Conservation (phyloP, 1,140 invertebrate species). For the Leptinotarsa undecemlineata region DNA sequence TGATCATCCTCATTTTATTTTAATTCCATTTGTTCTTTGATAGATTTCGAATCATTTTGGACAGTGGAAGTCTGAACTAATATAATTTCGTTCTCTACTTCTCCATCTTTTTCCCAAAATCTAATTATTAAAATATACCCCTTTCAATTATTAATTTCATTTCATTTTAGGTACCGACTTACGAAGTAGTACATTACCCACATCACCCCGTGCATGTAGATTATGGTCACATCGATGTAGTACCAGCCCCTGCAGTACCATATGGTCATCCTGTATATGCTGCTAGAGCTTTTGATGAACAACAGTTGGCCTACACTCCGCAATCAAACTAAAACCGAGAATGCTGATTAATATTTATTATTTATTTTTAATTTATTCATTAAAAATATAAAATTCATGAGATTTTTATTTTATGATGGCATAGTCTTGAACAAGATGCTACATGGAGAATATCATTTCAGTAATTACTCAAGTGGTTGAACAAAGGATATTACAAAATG, state of each 20-base stretch:
- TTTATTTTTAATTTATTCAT: not conserved
- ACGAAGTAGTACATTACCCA: constrained; percentile 82
- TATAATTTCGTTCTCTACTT: not conserved
- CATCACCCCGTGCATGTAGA: constrained; percentile 64
- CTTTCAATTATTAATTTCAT: not conserved
- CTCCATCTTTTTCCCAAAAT: not conserved
- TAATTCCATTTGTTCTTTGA: no score
- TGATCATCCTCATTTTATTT: no score
- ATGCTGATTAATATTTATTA: not conserved
- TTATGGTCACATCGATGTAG: constrained; percentile 17
- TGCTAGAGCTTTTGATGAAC: not conserved
- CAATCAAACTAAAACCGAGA: not conserved
- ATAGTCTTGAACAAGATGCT: no score
- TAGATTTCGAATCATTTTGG: no score
- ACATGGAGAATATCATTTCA: no score
- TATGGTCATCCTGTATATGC: constrained; percentile 10
- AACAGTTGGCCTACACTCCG: constrained; percentile 11
- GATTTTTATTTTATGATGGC: no score
- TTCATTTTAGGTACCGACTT: constrained; percentile 48
- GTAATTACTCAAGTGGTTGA: no score
- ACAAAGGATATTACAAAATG: no score
- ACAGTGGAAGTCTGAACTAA: no score
- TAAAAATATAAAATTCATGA: not conserved
- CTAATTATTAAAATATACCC: not conserved
- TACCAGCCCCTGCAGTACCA: constrained; percentile 16